Base-by-base conservation (phyloP, 2,797 vertebrate species). In the Siniperca undulata region DNA sequence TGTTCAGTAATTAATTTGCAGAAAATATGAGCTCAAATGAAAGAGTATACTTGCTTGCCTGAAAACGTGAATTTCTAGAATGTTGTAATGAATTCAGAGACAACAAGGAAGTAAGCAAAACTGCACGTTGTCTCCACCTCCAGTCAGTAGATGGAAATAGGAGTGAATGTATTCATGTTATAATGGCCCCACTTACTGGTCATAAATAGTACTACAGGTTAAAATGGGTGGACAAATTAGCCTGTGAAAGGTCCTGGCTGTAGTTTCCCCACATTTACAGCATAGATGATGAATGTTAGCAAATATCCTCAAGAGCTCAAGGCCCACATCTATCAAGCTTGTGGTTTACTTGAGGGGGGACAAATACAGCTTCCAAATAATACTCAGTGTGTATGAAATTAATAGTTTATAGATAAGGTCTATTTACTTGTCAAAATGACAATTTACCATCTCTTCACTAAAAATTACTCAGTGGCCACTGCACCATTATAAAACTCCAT, bases 121-220 rank as follows among this genome's bases (percentile, higher is more conserved):
- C 14, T 42, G 70, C 87, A 68, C 3, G 1, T 60, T 86, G 82
- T 91, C 92, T 84, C 92, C 92, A 89, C 69, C 93, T 91, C 66
- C 88, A 88, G 93, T 78, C 53, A 17, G 58, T 3, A 10, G 19
- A 42, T 17, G 13, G 36, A n/a, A 64, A 24, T 46, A 24, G 11
- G 68, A 14, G 14, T 59, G 27, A 80, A 19, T 9, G 24, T 17
- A 78, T 90, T 82, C 19, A 30, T 88, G 75, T 70, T 86, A 60
- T 68, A 85, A 89, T 83, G 78, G 80, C 81, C 0, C 92, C 93
- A 85, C 81, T 62, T 86, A 81, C 69, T 93, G 95, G 89, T 24
- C 59, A 62, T 10, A 27, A 20, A 74, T 30, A 73, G 66, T 50
- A 90, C 7, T 81, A 70, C 85, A 91, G 19, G 1, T 3, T 53